These are phyloP conservation scores for Loxodonta africana DNA, from an alignment of 2,113 vertebrate genomes.

Conservation along the genomic window DNA sequence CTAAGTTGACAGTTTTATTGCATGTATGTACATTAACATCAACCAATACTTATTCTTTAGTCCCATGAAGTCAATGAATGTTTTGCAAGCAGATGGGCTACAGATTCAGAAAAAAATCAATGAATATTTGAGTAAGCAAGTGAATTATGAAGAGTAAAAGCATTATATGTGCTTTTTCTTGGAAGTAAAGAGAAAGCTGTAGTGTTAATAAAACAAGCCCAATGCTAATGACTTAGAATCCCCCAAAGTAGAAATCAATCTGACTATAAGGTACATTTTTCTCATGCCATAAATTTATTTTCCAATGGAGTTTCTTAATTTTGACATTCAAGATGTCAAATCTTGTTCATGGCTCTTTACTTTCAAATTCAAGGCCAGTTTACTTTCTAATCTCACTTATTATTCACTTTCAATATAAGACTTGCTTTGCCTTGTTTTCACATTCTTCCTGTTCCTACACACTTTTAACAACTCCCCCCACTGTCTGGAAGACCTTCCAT, in stretches of 20 bases:
- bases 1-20: slow-evolving; percentile 79
- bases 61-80: slow-evolving; percentile 74
- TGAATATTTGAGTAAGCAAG: slow-evolving; percentile 78
- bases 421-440: slow-evolving; percentile 33
- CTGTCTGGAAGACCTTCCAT: slow-evolving; percentile 32
- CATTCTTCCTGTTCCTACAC: neutral
- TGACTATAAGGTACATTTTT: slow-evolving; percentile 43
- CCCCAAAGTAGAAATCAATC: slow-evolving; percentile 53
- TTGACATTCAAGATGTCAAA: slow-evolving; percentile 53
- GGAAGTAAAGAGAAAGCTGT: slow-evolving; percentile 70
- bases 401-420: slow-evolving; percentile 32
- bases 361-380: slow-evolving; percentile 61
- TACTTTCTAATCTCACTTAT: slow-evolving; percentile 62
- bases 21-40: slow-evolving; percentile 77
- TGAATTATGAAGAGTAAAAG: slow-evolving; percentile 75
- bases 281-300: slow-evolving; percentile 62
- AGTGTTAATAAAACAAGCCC: slow-evolving; percentile 65
- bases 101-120: slow-evolving; percentile 80
- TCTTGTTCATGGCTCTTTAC: slow-evolving; percentile 27
- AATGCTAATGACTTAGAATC: slow-evolving; percentile 55
- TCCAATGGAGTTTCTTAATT: slow-evolving; percentile 64
- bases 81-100: slow-evolving; percentile 77
- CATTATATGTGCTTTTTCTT: slow-evolving; percentile 76
- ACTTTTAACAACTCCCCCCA: neutral
- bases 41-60: slow-evolving; percentile 73